Base-by-base conservation (phyloP, 2,113 vertebrate genomes). In the Phylloscopus trochiloides region DNA sequence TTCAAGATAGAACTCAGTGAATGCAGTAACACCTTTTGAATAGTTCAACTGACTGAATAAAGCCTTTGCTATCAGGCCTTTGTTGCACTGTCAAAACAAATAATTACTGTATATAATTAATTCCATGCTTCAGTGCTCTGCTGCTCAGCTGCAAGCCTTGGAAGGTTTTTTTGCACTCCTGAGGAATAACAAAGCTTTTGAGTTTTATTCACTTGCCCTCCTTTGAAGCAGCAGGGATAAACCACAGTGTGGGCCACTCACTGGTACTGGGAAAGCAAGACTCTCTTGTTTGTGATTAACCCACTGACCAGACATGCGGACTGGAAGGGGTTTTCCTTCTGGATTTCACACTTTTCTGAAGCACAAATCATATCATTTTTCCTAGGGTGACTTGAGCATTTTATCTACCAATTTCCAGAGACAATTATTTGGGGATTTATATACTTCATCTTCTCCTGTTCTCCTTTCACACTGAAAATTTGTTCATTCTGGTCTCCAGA, bases 21-120 rank as follows among this genome's bases (percentile, higher is more conserved):
- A 84, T n/a, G 47, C 52, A 92, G 19, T 70, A 89, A 31, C 51
- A 89, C 65, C 68, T 92, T 84, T 50, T 77, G 55, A 74, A 73
- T 32, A 61, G 63, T 70, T 92, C 59, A 77, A 21, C 76, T 58
- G 42, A 47, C 51, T 86, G 90, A 92, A 74, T 52, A 76, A 96
- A 91, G 11, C 81, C 68, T 92, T 92, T 84, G n/a, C 34, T 81
- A 81, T 86, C 76, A 87, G 68, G 68, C 47, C 55, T 94, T 87
- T 92, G 51, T 86, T 77, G 43, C 3, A 15, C 38, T 91, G 87
- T 81, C 93, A 91, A 91, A 92, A 87, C 76, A 92, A 84, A 86
- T 86, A 86, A 89, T 91, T 86, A 88, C 38, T 50, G 20, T 58
- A 26, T 67, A 87, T 84, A 92, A 95, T 96, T 94, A 94, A 92